phyloP scores from a whole-genome alignment of 1,140 invertebrate species.

The Pachyrhynchus sulphureomaculatus region DNA sequence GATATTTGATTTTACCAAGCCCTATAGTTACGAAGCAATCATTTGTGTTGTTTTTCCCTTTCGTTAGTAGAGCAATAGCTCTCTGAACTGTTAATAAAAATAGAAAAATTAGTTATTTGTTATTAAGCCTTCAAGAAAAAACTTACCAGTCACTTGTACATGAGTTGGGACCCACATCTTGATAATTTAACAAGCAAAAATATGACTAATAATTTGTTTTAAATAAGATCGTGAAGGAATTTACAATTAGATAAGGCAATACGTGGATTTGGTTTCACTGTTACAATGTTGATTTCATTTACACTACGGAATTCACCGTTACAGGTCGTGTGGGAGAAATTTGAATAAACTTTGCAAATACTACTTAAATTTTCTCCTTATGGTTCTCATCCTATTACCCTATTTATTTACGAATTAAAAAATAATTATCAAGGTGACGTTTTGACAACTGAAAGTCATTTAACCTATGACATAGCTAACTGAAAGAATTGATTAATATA shows the following conservation, averaged over 20 bases:
- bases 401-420: slow-evolving; percentile 9
- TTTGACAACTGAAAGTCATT: not conserved
- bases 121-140: slow-evolving; percentile 16
- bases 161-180: slow-evolving; percentile 82
- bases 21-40: slow-evolving; percentile 94
- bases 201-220: slow-evolving; percentile 17
- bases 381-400: not conserved
- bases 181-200: not conserved
- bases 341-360: not conserved
- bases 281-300: slow-evolving; percentile 2
- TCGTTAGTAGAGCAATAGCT: slow-evolving; percentile 70
- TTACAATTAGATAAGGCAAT: slow-evolving; percentile 13
- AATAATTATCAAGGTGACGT: not conserved
- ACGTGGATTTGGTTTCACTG: slow-evolving; percentile 12
- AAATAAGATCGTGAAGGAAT: slow-evolving; percentile 5
- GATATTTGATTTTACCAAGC: slow-evolving; percentile 93
- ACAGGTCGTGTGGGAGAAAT: slow-evolving; percentile 2
- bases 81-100: slow-evolving; percentile 65
- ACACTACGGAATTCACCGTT: slow-evolving; percentile 1
- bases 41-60: slow-evolving; percentile 90
- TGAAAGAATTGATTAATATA: not conserved
- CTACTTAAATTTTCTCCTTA: slow-evolving; percentile 12
- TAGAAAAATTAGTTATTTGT: slow-evolving; percentile 29
- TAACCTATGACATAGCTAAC: too few species aligned
- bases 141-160: slow-evolving; percentile 75